Evolutionary conservation across 2,888 invertebrate species (phyloP), one percentile per base, ranked within the genome.

Genomic region (Cotesia congregata): DNA sequence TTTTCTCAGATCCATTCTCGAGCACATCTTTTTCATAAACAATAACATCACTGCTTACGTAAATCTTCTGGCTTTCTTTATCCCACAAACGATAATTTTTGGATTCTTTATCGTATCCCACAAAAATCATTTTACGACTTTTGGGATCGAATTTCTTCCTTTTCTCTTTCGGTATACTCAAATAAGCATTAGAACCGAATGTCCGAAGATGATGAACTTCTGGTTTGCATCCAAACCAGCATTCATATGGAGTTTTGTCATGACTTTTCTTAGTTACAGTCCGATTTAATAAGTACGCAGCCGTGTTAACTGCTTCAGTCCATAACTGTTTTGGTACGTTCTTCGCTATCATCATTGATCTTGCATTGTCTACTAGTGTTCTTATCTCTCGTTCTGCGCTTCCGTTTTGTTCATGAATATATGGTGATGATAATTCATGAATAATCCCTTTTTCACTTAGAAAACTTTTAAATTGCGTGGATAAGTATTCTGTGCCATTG

Each of bases 351-450:
- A 82, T 20, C 81, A 82, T 81, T 0, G 80, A 80, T 9, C 79
- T 78, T 6, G 82, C 81, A 6, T 76, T 78, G 38, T 82, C 81
- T 1, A 79, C 78, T 1, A 83, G 77, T 6, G 81, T 82, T 15
- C 80, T 69, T 69, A 79, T 80, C 41, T 81, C 81, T 17, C 79
- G 75, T 67, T 82, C 81, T 6, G 76, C 80, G 64, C 81, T 69
- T 9, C 80, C 82, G 61, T 80, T 83, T 74, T 82, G 80, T 41
- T 79, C 77, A 6, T 80, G 77, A 2, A 79, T 83, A 50, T 81
- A 80, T 1, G 80, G 79, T 4, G 80, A 74, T 1, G 80, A 80
- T 7, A 79, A 78, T 12, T 79, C 77, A 6, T 75, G 68, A 6
- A 71, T 65, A n/a, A 81, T 82, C 7, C 80, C 82, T 59, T 71